Base-by-base conservation (phyloP, 2,797 vertebrate genomes). In the Melanotaenia maccullochi region DNA sequence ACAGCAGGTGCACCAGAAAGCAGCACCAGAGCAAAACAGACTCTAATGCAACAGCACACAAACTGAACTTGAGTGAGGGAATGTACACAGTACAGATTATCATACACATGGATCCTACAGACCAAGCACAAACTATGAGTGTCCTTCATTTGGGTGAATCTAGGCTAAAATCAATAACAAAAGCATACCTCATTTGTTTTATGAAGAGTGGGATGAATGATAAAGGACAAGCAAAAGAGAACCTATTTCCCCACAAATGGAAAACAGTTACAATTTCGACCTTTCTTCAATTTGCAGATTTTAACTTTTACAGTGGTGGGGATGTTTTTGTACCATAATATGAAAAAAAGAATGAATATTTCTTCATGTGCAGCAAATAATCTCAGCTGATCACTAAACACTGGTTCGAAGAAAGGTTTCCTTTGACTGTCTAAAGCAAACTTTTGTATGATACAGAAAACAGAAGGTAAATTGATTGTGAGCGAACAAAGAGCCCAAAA, bases 1-100 rank as follows among this genome's bases (percentile, higher is more conserved):
- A 62, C 5, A 24, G 66, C 78, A 42, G 65, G 83, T 81, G 81
- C 81, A 68, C 32, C 83, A 56, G 92, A 92, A 33, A 77, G 57
- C 47, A 38, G 47, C 62, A 49, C 44, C 52, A 74, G 58, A 42
- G 64, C 35, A 20, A 65, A 40, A 62, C 52, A 57, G 73, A 84
- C 78, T 65, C 65, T 60, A 44, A 80, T 42, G 57, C 65, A 80
- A 55, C n/a, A 56, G 60, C 32, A 36, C 13, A 79, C 68, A 78
- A 81, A 52, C 60, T 54, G 40, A 16, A 5, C 0, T 24, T 56
- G 9, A 65, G 12, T 52, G 7, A 67, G 57, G 56, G 3, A 35
- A 38, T 9, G n/a, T 20, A 42, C 9, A 47, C 6, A 60, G 51
- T 30, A 40, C 1, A 75, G 16, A 63, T 33, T 28, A 25, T 49